Evolutionary conservation across 2,113 vertebrate species (phyloP).

Genomic region (Recurvirostra avosetta): DNA sequence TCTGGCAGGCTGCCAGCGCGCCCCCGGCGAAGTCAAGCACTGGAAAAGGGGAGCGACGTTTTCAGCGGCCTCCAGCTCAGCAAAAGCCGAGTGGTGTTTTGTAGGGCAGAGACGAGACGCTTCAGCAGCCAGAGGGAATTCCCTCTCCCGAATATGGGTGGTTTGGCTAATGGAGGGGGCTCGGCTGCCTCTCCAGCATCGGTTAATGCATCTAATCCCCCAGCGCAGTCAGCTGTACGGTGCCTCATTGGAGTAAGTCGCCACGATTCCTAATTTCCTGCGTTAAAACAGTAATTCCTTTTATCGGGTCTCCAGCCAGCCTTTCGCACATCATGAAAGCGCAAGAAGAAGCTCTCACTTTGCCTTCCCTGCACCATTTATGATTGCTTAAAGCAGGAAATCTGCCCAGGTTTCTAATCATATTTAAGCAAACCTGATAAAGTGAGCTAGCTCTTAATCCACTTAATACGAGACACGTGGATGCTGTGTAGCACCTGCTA

Average conservation of each 20-base stretch:
- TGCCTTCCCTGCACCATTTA: not conserved
- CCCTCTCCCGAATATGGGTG: not conserved
- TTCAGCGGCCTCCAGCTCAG: not conserved
- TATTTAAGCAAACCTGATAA: not conserved
- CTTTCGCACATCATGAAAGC: not conserved
- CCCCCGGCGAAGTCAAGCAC: not conserved
- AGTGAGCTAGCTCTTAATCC: not conserved
- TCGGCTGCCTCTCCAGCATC: not conserved
- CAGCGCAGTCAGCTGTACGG: not conserved
- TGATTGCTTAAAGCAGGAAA: not conserved
- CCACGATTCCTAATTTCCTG: not conserved
- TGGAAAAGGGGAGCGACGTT: not conserved
- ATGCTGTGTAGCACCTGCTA: not conserved
- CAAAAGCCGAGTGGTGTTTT: not conserved
- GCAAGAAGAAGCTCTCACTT: not conserved
- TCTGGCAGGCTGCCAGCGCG: not conserved
- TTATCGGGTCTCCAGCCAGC: not conserved
- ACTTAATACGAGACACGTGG: rapidly evolving
- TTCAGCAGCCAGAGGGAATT: not conserved
- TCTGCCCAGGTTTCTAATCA: not conserved
- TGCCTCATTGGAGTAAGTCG: not conserved
- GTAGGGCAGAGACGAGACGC: not conserved
- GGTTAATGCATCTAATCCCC: not conserved
- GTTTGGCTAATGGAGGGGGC: not conserved
- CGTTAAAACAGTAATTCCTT: not conserved